Evolutionary conservation across 2,113 vertebrate genomes (phyloP), one percentile per base, ranked within the genome.

Genomic region (Camelus bactrianus): DNA sequence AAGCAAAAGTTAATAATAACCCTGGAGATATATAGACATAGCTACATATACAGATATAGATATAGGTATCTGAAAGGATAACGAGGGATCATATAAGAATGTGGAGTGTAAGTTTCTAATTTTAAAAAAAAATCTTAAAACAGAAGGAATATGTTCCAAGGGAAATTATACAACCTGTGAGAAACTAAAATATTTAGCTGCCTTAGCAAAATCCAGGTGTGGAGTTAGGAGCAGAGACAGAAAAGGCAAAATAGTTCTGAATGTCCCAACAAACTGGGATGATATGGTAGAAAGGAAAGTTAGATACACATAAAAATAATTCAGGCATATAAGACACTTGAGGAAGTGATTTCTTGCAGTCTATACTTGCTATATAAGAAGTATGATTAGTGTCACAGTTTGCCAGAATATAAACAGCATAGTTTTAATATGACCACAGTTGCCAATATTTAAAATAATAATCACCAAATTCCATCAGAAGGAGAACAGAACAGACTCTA

Each of bases 181-280:
- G 86, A 6, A 83, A 83, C 30, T 52, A 84, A 93, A 73, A 83
- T 91, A 75, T 94, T 64, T 91, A 56, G 22, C 24, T 88, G 17
- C 17, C 28, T 91, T 69, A 73, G 38, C 87, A 75, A 90, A 84
- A 48, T 50, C 16, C 2, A 81, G 19, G 0, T 54, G 12, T 28
- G 82, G 17, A 73, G 54, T 77, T 67, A 83, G 26, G 35, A 67
- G 26, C 10, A 58, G 26, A 72, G 38, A 38, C 16, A 15, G 12
- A 89, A 56, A 86, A 70, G 19, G 14, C 26, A 77, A 89, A 72
- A 26, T 24, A 76, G 38, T 87, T 79, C 58, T 87, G 22, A 72
- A 38, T 48, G 35, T 52, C 35, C 46, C 30, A 81, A 28, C 32
- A 35, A 28, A 67, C 20, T 5, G 77, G 10, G 6, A 4, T 5